Conservation (phyloP, 2,888 invertebrate species). For the Augiades crinisus region DNA sequence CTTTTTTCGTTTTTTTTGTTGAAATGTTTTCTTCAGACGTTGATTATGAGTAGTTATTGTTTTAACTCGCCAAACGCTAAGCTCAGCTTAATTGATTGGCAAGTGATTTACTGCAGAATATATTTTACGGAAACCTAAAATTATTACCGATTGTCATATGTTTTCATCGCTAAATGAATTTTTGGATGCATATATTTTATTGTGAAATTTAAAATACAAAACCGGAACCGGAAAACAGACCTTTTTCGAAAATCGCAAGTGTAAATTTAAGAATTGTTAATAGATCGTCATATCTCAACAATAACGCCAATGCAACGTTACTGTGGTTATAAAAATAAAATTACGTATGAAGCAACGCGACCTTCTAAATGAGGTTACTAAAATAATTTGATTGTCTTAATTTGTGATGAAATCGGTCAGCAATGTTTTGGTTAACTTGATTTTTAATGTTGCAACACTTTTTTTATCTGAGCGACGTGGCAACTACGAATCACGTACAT, state of each 20-base stretch:
- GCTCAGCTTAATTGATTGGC: too few species aligned
- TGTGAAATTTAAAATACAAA: conserved; percentile 16
- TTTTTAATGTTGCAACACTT: neutral
- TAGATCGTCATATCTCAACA: conserved; percentile 8
- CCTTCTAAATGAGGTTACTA: conserved; percentile 24
- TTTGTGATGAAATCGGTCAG: conserved; percentile 21
- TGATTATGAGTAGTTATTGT: neutral
- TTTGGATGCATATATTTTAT: too few species aligned
- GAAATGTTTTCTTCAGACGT: conserved; percentile 2
- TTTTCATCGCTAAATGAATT: too few species aligned
- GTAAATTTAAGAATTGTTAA: too few species aligned
- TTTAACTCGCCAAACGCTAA: neutral
- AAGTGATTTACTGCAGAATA: too few species aligned
- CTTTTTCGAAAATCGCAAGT: too few species aligned
- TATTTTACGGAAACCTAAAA: too few species aligned
- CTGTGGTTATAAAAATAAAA: conserved; percentile 20
- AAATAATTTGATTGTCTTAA: conserved; percentile 25
- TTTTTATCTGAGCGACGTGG: neutral
- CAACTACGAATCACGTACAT: too few species aligned
- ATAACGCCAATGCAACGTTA: conserved; percentile 16
- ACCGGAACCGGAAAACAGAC: too few species aligned
- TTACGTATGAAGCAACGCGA: conserved; percentile 16
- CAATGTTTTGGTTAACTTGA: conserved; percentile 12
- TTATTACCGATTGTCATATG: too few species aligned
- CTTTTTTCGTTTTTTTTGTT: conserved; percentile 16